Base-by-base conservation (phyloP, 1,140 invertebrate genomes). In the Aplysia californica region DNA sequence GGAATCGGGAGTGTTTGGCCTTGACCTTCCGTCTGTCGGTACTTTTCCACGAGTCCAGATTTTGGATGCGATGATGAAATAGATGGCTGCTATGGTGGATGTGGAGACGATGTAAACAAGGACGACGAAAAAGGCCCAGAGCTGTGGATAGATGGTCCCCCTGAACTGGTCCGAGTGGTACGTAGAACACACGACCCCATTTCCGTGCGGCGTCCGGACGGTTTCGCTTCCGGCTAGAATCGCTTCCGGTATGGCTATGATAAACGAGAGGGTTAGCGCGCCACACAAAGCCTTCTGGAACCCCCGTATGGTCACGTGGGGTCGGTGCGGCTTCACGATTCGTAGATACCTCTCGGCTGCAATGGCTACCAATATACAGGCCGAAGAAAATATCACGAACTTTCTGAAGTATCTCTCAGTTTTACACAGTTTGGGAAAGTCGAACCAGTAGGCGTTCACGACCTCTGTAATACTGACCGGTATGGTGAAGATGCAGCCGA, bases 391-490 rank as follows among this genome's bases (percentile, higher is more conserved):
- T 18, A 73, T 50, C 3, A 70, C 56, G 31, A 80, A 59, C 35
- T 73, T 78, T 21, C 79, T 55, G 38, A 84, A 44, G 29, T 80
- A 80, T 20, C 80, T 66, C 55, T 79, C 77, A 1, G 75, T 23
- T 44, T 82, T 80, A 72, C 82, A 84, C 39, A 84, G 77, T 0
- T 33, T 36, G 2, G 75, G 75, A 41, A 58, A 56, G 39, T 44
- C 41, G 33, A 77, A 77, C 0, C 10, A 21, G 39, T 72, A 72
- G 18, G 66, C 59, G 61, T 80, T 64, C 18, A 69, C 44, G 10
- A 83, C 64, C 58, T 82, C 76, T 18, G 77, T 76, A 0, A 83
- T 78, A 2, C 80, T 80, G n/a, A 82, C n/a, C n/a, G 82, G 82
- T 2, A 80, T 75, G 38, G 64, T 78, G 2, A 83, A 69, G 10